Evolutionary conservation across 2,797 vertebrate species (phyloP), one percentile per base, ranked within the genome.

Genomic region (Tamandua tetradactyla): DNA sequence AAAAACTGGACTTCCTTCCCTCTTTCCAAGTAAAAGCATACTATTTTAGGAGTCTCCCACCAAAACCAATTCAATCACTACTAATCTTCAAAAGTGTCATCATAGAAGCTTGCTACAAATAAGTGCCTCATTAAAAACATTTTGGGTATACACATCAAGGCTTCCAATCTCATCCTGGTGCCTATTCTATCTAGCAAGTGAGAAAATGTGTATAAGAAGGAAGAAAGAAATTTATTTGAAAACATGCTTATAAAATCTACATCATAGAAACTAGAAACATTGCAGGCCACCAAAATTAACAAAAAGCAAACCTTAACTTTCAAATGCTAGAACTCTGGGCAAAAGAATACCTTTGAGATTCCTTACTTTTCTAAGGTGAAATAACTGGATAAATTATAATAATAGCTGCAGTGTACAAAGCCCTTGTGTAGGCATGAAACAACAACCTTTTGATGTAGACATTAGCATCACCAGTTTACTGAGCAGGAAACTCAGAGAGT

Each of bases 191-290:
- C 12, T 27, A 52, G 27, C 59, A 11, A 18, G 11, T 61, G 49
- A 17, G 10, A 44, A 87, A 90, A 57, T 49, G 17, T 47, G 30
- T 30, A 93, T 9, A 69, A 4, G 55, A 68, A 55, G 47, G 71
- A 5, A 82, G 15, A 68, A 87, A 90, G 61, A 49, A 47, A 86
- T 76, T 52, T 82, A 71, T 74, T 95, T 87, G 35, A 75, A 96
- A 94, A 89, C 15, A 55, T n/a, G 68, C 40, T 35, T 47, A n/a
- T 91, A 78, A 94, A 93, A 64, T 20, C 42, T 71, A 32, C 55
- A 87, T 57, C 52, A 49, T 7, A 85, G 57, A 94, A 94, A 57
- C 40, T 14, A 49, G 25, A 37, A 17, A 57, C 44, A 40, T 35
- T 44, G 40, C 32, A 71, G 23, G 27, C 30, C 35, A 68, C 55